Evolutionary conservation across 2,797 vertebrate genomes (phyloP).

Genomic region (Balearica regulorum): DNA sequence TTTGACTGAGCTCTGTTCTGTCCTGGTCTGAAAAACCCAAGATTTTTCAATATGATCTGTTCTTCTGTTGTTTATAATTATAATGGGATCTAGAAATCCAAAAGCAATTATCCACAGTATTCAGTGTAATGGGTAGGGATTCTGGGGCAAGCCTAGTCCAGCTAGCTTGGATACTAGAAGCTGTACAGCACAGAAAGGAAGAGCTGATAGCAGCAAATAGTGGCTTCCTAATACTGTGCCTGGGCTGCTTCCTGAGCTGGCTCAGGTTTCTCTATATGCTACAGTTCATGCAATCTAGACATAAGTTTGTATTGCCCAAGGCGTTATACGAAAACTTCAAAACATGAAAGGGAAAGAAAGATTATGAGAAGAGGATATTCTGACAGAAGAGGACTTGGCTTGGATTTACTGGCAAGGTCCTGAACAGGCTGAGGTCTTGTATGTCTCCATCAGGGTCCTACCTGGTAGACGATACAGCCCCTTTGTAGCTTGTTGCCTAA

Average conservation of each 20-base stretch:
- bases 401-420: not conserved
- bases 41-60: not conserved
- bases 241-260: not conserved
- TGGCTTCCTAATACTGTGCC: not conserved
- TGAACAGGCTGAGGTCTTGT: accelerated
- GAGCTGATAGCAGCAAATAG: not conserved
- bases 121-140: not conserved
- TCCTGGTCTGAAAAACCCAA: not conserved
- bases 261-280: not conserved
- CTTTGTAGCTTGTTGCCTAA: not conserved
- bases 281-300: not conserved
- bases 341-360: not conserved
- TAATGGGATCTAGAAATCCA: not conserved
- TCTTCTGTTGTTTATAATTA: not conserved
- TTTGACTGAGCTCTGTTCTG: not conserved
- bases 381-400: not conserved
- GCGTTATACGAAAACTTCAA: not conserved
- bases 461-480: not conserved
- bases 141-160: not conserved
- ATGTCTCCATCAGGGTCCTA: accelerated
- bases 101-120: not conserved
- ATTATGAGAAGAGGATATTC: not conserved
- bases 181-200: not conserved
- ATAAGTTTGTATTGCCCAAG: not conserved
- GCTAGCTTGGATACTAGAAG: not conserved